These are phyloP conservation scores for Diorhabda elongata DNA, from an alignment of 1,140 invertebrate species.

Conservation along the genomic window DNA sequence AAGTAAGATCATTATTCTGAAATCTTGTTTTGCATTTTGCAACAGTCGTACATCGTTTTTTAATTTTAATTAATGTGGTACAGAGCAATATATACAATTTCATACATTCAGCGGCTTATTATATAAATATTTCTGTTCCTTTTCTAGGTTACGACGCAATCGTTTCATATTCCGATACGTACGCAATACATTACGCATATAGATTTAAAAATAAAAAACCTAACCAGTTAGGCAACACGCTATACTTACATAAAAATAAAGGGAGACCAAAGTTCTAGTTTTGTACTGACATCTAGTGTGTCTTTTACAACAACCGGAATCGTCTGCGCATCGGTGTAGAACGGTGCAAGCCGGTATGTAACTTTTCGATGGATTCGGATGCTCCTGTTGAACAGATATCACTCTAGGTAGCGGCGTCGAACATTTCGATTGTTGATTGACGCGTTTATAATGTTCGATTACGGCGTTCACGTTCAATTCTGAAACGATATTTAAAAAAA, in stretches of 20 bases:
- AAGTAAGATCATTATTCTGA: too few relatives aligned
- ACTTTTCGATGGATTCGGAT: slow-evolving; percentile 63
- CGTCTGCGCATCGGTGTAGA: slow-evolving; percentile 70
- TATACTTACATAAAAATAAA: slow-evolving; percentile 69
- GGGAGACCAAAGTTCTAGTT: slow-evolving; percentile 57
- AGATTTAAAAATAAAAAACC: background rate
- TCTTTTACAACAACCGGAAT: slow-evolving; percentile 68
- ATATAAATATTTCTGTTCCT: too few relatives aligned
- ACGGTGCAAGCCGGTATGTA: slow-evolving; percentile 72
- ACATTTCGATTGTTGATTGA: slow-evolving; percentile 58
- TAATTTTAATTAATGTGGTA: too few relatives aligned
- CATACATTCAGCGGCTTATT: too few relatives aligned
- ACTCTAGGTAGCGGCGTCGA: slow-evolving; percentile 58
- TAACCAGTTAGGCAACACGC: background rate
- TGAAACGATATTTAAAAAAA: slow-evolving; percentile 21
- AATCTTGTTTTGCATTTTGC: too few relatives aligned
- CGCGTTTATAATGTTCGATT: slow-evolving; percentile 54
- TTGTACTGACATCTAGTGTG: slow-evolving; percentile 64
- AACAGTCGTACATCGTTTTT: too few relatives aligned
- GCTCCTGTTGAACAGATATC: slow-evolving; percentile 58
- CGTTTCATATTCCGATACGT: too few relatives aligned
- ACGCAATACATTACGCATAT: too few relatives aligned
- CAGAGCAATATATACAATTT: too few relatives aligned
- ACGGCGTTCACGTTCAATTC: slow-evolving; percentile 43
- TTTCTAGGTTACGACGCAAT: too few relatives aligned